Conservation (phyloP, 2,113 vertebrate species). For the Thomomys bottae region DNA sequence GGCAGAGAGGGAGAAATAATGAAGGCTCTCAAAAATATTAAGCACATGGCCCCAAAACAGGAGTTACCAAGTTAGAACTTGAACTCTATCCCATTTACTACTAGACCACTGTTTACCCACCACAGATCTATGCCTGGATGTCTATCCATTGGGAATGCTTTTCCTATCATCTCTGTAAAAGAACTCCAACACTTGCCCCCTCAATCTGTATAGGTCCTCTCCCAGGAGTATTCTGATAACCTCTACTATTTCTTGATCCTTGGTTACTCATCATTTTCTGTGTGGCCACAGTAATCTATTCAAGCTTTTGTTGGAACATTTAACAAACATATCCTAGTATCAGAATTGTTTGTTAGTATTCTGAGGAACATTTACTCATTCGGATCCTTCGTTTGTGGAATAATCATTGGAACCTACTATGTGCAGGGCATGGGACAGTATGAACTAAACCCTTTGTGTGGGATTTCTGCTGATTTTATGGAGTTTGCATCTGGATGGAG, state of each 20-base stretch:
- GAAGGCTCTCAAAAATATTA: neutral
- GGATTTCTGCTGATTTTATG: neutral
- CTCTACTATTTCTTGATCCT: neutral
- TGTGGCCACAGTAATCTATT: neutral
- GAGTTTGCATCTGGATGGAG: neutral
- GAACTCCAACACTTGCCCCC: neutral
- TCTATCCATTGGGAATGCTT: neutral
- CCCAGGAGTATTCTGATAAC: neutral
- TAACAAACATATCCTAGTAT: neutral
- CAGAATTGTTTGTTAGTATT: neutral
- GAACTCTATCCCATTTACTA: neutral
- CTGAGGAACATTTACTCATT: neutral
- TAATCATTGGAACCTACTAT: neutral
- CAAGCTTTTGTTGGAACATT: neutral
- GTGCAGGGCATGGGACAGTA: neutral
- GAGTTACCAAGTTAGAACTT: neutral
- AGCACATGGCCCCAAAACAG: slow-evolving; percentile 5
- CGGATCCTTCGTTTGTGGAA: neutral
- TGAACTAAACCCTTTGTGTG: neutral
- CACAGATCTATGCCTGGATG: neutral
- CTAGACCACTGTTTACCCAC: neutral
- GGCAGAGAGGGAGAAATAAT: neutral
- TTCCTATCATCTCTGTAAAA: neutral
- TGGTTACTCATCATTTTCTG: neutral
- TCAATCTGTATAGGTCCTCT: neutral